Percentiles rank a stretch among this genome's conserved stretches.
Evolutionary conservation across 1,140 invertebrate genomes (phyloP).

Genomic region (Drosophila serrata): DNA sequence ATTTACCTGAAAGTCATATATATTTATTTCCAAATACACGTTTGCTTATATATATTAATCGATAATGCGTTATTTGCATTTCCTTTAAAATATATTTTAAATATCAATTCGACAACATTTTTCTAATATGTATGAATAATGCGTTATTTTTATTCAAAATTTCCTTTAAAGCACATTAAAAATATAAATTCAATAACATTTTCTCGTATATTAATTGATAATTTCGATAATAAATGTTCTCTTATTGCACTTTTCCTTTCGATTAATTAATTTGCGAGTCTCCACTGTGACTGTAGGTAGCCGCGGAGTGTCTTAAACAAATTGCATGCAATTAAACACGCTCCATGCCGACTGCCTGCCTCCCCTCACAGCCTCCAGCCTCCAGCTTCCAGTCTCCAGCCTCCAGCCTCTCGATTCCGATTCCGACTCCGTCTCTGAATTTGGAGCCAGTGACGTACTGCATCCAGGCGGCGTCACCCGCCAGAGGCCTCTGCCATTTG

Average conservation of each 20-base stretch:
- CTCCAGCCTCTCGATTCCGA: not conserved
- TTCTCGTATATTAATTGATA: too few relatives aligned
- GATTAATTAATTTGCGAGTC: not conserved
- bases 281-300: conserved; percentile 57
- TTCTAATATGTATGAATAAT: not conserved
- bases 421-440: not conserved
- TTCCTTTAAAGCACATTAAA: too few relatives aligned
- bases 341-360: conserved; percentile 42
- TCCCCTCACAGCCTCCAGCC: not conserved
- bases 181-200: too few relatives aligned
- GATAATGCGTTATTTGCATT: not conserved
- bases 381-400: not conserved
- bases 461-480: conserved; percentile 21
- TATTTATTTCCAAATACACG: too few relatives aligned
- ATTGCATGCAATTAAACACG: conserved; percentile 83
- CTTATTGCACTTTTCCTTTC: not conserved
- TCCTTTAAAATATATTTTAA: too few relatives aligned
- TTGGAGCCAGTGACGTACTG: conserved; percentile 10
- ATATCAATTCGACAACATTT: not conserved
- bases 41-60: too few relatives aligned
- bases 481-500: conserved; percentile 44
- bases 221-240: too few relatives aligned
- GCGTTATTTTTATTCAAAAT: too few relatives aligned
- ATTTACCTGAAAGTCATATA: too few relatives aligned
- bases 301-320: conserved; percentile 72